phyloP scores from a whole-genome alignment of 2,888 invertebrate genomes.

The Tanypteryx hageni region DNA sequence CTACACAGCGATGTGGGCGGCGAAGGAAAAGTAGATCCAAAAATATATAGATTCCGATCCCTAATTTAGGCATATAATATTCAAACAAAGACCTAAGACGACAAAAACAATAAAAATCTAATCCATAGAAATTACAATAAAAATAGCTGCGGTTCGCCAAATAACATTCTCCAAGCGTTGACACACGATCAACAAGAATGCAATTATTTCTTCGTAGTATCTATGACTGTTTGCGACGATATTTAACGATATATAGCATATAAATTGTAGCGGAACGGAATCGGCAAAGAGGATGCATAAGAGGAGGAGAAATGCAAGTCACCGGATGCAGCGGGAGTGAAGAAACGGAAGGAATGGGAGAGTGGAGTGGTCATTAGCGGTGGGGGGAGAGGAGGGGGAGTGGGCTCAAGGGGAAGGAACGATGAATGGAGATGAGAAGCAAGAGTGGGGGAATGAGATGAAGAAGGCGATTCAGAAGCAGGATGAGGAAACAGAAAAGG shows the following conservation, averaged over 20 bases:
- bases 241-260: neutral
- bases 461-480: neutral
- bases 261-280: neutral
- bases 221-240: too few species aligned
- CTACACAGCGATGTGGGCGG: too few species aligned
- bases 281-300: neutral
- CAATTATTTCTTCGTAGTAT: too few species aligned
- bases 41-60: too few species aligned
- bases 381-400: neutral
- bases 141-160: too few species aligned
- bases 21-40: too few species aligned
- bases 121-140: too few species aligned
- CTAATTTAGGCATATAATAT: too few species aligned
- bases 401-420: neutral
- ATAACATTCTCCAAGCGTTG: too few species aligned
- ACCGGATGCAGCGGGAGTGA: neutral
- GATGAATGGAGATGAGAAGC: neutral
- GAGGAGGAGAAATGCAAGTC: slow-evolving; percentile 7
- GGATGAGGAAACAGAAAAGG: neutral
- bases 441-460: neutral
- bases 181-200: too few species aligned
- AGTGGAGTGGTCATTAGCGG: neutral
- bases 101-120: too few species aligned
- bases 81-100: too few species aligned
- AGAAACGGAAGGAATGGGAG: neutral